Evolutionary conservation across 1,140 invertebrate species (phyloP), one percentile per base, ranked within the genome.

Genomic region (Sarcophaga bullata): DNA sequence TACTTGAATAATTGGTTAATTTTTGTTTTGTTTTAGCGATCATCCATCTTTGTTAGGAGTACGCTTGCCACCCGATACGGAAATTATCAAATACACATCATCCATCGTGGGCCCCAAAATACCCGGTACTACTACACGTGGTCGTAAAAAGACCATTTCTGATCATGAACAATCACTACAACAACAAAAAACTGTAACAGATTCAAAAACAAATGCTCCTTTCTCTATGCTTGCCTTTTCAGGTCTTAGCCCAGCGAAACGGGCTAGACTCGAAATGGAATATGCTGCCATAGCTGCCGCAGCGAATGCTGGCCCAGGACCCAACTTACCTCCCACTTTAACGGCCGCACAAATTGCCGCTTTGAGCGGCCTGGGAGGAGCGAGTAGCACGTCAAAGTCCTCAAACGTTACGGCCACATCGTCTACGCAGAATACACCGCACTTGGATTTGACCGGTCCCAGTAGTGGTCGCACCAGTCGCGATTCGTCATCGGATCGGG

Each of bases 31-130:
- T 68, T 68, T 19, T 90, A 96, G 94, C 91, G 95, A 96, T 91
- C 94, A 95, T 83, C 93, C 94, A 84, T 94, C 95, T 86, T 93
- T 96, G 89, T 91, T 96, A 86, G 95, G 95, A 72, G 95, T 96
- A 52, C 92, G 95, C 52, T 90, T 97, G 84, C 95, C 95, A 84
- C 95, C 95, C n/a, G 95, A 96, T 86, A 97, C 95, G 15, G 95
- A 97, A 91, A 96, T 97, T 82, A 96, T 97, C 86, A 96, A 96
- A 89, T 96, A 96, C 88, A 96, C 95, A 78, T 96, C 95, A 82
- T 95, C 95, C 78, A 94, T 96, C 83, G 94, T 95, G 82, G 95
- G 95, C 72, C 95, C 95, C 72, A 96, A 96, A 92, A 92, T 95
- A 80, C 94, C 95, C 17, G 95, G 95, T 76, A 95, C 94, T 80